A percentile compares a stretch with the other conserved stretches of the same genome.
phyloP scores from a whole-genome alignment of 2,113 vertebrate genomes.

The Cyprinodon brontotheroides region DNA sequence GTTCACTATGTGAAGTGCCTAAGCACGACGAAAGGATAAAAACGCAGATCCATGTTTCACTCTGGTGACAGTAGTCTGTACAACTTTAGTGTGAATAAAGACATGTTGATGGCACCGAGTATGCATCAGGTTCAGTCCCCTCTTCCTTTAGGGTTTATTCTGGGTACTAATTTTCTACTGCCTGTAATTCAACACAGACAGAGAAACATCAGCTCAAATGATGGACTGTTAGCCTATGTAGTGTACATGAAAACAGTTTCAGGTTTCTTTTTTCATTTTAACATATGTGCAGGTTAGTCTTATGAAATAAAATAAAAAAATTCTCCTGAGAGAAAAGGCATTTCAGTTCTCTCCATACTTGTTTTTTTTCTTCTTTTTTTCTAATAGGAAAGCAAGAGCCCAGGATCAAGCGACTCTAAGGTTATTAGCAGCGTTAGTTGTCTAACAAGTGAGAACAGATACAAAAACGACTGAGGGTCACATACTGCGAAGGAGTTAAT shows the following conservation, averaged over 20 bases:
- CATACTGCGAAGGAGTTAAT: slow-evolving; percentile 22
- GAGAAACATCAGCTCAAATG: slow-evolving; percentile 17
- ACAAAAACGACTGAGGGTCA: slow-evolving; percentile 35
- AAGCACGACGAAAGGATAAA: slow-evolving; percentile 29
- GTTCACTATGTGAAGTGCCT: slow-evolving; percentile 25
- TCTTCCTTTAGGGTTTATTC: slow-evolving; percentile 21
- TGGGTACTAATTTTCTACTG: slow-evolving; percentile 25
- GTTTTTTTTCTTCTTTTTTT: slow-evolving; percentile 13
- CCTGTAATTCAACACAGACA: slow-evolving; percentile 24
- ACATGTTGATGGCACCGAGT: slow-evolving; percentile 16
- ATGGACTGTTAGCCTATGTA: slow-evolving; percentile 30
- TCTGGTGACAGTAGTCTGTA: slow-evolving; percentile 53
- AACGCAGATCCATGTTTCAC: slow-evolving; percentile 27
- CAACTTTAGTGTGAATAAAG: slow-evolving; percentile 41
- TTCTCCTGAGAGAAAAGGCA: slow-evolving; percentile 29
- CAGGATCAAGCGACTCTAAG: slow-evolving; percentile 8
- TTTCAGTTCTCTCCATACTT: slow-evolving; percentile 12
- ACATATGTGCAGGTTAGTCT: slow-evolving; percentile 25
- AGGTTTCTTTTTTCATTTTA: slow-evolving; percentile 10
- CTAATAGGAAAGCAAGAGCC: slow-evolving; percentile 32
- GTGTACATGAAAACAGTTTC: slow-evolving; percentile 26
- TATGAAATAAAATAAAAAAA: slow-evolving; percentile 3
- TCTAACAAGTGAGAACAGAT: slow-evolving; percentile 22
- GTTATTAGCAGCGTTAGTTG: slow-evolving; percentile 62
- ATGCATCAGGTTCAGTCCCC: slow-evolving; percentile 20